Base-by-base conservation (phyloP, 1,140 invertebrate species). In the Drosophila insularis region DNA sequence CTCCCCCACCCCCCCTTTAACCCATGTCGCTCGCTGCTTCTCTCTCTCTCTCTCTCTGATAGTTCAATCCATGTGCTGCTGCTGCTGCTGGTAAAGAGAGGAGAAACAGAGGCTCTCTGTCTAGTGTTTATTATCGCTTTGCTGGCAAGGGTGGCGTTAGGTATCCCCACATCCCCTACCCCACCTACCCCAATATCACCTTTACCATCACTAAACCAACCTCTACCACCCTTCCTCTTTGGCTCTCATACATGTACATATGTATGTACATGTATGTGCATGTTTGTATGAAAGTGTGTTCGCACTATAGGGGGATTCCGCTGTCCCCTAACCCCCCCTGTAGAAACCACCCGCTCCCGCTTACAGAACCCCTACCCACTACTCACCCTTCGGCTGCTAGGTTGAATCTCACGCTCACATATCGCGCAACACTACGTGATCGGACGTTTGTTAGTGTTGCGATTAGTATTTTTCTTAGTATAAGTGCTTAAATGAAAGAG, bases 131-230 rank as follows among this genome's bases (percentile, higher is more conserved):
- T 85, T 85, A 86, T 81, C 81, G 82, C 78, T 86, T 86, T 86
- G 65, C 74, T 86, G 81, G 74, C 69, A 80, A 80, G 78, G 70
- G 78, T 81, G 81, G 81, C 74, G 82, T 86, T 81, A 75, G 81
- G 46, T 86, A 66, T 53, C 66, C 77, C 58, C 74, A 61, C 54
- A 27, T 27, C 65, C 56, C 61, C 17, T 37, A n/a, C 54, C 11
- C 27, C 55, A 8, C 21, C 43, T 63, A 68, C 59, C 53, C 21
- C 63, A 27, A 27, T 27, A 27, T 27, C 27, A 27, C 27, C 27
- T 27, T 27, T 27, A 27, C 43, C 11, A 37, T 13, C 58, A 63
- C 40, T 43, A 60, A 43, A 53, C 37, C 76, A 60, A 39, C 37
- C 27, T 23, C 58, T 54, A 58, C 58, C 50, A 66, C 56, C 60